Base-by-base conservation (phyloP, 2,888 invertebrate species). In the Eudasyphora cyanicolor region DNA sequence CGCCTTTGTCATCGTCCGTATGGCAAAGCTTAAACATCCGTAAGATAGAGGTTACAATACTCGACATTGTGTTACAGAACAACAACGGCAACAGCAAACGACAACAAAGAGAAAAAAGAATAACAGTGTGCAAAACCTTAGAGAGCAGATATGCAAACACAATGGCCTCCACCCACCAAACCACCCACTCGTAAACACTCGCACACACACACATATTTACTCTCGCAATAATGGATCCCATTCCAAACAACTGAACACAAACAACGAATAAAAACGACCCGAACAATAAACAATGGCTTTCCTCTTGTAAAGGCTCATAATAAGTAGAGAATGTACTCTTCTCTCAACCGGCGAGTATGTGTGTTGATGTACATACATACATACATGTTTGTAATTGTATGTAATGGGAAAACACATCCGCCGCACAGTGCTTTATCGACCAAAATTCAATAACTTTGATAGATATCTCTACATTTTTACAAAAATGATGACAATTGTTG, bases 81-180 rank as follows among this genome's bases (percentile, higher is more conserved):
- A 62, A 62, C 62, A 62, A 35, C 29, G 60, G 6, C 60, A 60
- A 60, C 45, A 42, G 24, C 45, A 24, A 12, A 42, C n/a, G 27
- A 4, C 21, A 45, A 27, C 27, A 38, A 29, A 45, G 10, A 32
- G 12, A 49, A 45, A 27, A 29, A 49, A 71, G 71, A 71, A 71
- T 35, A 51, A 54, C 54, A 57, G 38, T 57, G 38, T 42, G 38
- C 19, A 54, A 54, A 73, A 73, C 21, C 51, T 35, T 19, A 35
- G 57, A 54, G 73, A 57, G 24, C 27, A 54, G 51, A 73, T 57
- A 73, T 38, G 57, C 51, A 73, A 35, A 32, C 35, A 71, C 17
- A 71, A 71, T 51, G 35, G n/a, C 17, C 17, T 27, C 27, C 14
- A 60, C 64, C 17, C 42, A 67, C 67, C 27, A 27, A 60, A 2